These are phyloP conservation scores for Aphelocoma coerulescens DNA, from an alignment of 2,113 vertebrate genomes.

Conservation along the genomic window DNA sequence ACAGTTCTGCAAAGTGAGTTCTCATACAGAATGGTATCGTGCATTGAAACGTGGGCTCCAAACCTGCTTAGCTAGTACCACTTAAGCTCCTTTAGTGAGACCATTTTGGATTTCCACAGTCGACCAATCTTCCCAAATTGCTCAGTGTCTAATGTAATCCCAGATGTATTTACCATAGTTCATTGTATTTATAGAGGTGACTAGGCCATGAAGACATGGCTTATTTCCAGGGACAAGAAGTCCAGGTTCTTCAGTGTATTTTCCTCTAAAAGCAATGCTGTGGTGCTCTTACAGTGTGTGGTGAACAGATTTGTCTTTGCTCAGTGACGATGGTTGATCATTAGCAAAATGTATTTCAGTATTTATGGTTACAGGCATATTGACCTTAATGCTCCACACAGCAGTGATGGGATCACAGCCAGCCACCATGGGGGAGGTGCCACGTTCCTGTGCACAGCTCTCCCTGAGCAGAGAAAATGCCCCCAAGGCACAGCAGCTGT, in stretches of 20 bases:
- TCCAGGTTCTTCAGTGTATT: neutral
- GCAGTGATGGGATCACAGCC: neutral
- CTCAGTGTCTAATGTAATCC: constrained; percentile 28
- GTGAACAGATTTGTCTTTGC: constrained; percentile 46
- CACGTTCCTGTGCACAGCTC: neutral
- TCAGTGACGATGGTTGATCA: constrained; percentile 22
- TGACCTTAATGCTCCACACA: constrained; percentile 43
- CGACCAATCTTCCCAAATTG: constrained; percentile 42
- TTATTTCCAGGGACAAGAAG: constrained; percentile 53
- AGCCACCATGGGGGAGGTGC: neutral
- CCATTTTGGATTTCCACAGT: constrained; percentile 49
- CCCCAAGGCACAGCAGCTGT: neutral
- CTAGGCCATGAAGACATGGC: constrained; percentile 52
- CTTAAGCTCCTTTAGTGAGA: constrained; percentile 47
- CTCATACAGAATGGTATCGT: neutral
- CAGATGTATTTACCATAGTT: constrained; percentile 52
- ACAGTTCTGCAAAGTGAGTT: constrained; percentile 12
- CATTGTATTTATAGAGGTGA: constrained; percentile 53
- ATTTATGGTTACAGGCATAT: constrained; percentile 40
- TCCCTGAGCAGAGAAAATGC: neutral
- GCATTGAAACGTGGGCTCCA: constrained; percentile 12
- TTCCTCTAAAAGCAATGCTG: neutral
- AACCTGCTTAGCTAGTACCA: constrained; percentile 47
- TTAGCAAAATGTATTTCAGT: constrained; percentile 56
- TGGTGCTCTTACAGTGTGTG: neutral